Evolutionary conservation across 2,888 invertebrate species (phyloP).

Genomic region (Scaptodrosophila latifasciaeformis): DNA sequence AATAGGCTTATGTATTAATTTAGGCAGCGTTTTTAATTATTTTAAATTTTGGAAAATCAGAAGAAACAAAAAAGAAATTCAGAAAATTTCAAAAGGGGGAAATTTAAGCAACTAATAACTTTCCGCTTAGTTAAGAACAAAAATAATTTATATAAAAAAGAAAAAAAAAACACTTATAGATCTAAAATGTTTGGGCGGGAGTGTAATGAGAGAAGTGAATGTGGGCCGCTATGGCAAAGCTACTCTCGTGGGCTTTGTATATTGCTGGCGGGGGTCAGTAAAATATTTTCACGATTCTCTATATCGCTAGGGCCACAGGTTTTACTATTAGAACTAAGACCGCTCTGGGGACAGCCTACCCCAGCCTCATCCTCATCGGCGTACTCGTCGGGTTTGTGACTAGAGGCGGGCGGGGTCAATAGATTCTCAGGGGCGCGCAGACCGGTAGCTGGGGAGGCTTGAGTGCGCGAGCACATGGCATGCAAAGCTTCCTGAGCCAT

Average conservation of each 20-base stretch:
- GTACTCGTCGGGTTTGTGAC: conserved; percentile 71
- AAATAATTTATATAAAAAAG: conserved; percentile 47
- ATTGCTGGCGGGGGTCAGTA: conserved; percentile 7
- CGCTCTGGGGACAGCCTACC: neutral
- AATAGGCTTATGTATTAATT: conserved; percentile 23
- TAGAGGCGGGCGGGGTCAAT: conserved; percentile 74
- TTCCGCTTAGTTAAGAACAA: conserved; percentile 38
- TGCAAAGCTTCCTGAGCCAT: conserved; percentile 65
- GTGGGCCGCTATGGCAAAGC: no score
- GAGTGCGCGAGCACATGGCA: conserved; percentile 63
- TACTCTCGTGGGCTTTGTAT: no score
- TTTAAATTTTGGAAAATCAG: conserved; percentile 22
- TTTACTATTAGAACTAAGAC: neutral
- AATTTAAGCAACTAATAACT: conserved; percentile 49
- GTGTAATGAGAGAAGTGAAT: conserved; percentile 9
- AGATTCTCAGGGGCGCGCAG: conserved; percentile 71
- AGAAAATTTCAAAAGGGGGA: conserved; percentile 27
- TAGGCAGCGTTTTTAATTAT: conserved; percentile 15
- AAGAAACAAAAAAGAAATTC: conserved; percentile 34
- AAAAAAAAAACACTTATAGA: conserved; percentile 52
- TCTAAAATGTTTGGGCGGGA: conserved; percentile 58
- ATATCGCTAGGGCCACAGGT: conserved; percentile 1
- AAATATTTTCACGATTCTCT: conserved; percentile 9
- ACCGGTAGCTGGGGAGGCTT: conserved; percentile 73
- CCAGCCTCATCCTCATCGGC: conserved; percentile 48